Conservation (phyloP, 2,797 vertebrate genomes). For the Anabacerthia variegaticeps region DNA sequence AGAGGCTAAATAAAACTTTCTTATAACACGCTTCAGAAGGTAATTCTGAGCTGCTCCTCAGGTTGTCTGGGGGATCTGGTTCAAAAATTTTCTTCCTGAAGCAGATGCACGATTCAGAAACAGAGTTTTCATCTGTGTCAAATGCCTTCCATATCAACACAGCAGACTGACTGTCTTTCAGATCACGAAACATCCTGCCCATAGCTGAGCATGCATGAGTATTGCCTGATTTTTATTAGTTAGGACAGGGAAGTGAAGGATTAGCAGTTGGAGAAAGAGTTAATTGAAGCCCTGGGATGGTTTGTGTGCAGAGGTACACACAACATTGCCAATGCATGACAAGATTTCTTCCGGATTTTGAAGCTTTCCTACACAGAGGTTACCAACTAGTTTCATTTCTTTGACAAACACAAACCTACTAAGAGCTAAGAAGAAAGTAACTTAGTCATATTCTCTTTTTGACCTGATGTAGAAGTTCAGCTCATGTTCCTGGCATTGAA, state of each 20-base stretch:
- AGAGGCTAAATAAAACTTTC: slow-evolving; percentile 8
- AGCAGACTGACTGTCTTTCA: neutral
- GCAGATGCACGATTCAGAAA: neutral
- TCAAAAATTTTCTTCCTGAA: slow-evolving; percentile 35
- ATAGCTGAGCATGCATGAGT: neutral
- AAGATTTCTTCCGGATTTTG: neutral
- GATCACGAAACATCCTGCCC: neutral
- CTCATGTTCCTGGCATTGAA: neutral
- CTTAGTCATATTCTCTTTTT: neutral
- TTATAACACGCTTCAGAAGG: neutral
- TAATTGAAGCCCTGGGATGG: neutral
- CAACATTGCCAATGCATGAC: neutral
- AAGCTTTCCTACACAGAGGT: neutral
- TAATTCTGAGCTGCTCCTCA: neutral
- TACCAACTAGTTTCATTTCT: neutral
- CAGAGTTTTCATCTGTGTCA: neutral
- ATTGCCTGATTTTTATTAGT: neutral
- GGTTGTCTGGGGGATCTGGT: neutral
- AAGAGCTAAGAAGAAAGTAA: neutral
- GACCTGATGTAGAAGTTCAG: neutral
- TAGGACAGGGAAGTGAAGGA: slow-evolving; percentile 4
- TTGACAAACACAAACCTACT: neutral
- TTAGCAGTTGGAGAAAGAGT: neutral
- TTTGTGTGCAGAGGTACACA: neutral
- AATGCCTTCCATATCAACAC: neutral